Evolutionary conservation across 2,888 invertebrate genomes (phyloP).

Genomic region (Pandemis heparana): DNA sequence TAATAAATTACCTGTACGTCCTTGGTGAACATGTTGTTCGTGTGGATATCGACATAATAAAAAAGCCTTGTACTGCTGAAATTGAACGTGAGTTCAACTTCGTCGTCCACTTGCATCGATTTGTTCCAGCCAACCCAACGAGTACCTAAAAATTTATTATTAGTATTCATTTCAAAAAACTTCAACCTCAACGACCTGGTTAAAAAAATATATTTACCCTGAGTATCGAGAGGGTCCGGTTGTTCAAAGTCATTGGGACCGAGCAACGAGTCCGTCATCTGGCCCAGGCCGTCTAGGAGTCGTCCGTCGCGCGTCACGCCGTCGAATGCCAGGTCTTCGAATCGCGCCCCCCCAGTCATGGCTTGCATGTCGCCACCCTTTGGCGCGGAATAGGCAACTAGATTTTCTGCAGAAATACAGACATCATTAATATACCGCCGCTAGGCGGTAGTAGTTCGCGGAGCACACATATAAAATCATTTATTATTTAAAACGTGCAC

Average conservation of each 20-base stretch:
- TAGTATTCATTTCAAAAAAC: background rate
- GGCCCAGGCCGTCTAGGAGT: constrained; percentile 91
- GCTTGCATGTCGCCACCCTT: constrained; percentile 87
- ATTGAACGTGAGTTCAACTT: constrained; percentile 92
- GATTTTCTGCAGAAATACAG: constrained; percentile 85
- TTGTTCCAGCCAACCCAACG: constrained; percentile 96
- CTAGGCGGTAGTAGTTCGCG: constrained; percentile 57
- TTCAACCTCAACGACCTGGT: background rate
- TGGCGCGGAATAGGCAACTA: constrained; percentile 89
- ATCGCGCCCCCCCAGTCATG: constrained; percentile 88
- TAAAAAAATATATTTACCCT: constrained; percentile 75
- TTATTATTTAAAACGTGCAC: background rate
- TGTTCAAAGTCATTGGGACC: constrained; percentile 89
- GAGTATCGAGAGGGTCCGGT: constrained; percentile 84
- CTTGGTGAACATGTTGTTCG: constrained; percentile 92
- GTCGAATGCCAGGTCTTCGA: constrained; percentile 93
- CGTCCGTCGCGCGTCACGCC: constrained; percentile 85
- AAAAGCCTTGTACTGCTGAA: constrained; percentile 92
- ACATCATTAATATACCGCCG: constrained; percentile 63
- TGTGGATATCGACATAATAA: constrained; percentile 89
- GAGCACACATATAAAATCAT: constrained; percentile 25
- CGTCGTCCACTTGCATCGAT: constrained; percentile 84
- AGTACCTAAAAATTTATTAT: constrained; percentile 74
- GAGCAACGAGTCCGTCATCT: constrained; percentile 91
- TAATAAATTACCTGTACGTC: constrained; percentile 88